These are phyloP conservation scores for Benitochromis conjunctus DNA, from an alignment of 2,113 vertebrate genomes.

Conservation along the genomic window DNA sequence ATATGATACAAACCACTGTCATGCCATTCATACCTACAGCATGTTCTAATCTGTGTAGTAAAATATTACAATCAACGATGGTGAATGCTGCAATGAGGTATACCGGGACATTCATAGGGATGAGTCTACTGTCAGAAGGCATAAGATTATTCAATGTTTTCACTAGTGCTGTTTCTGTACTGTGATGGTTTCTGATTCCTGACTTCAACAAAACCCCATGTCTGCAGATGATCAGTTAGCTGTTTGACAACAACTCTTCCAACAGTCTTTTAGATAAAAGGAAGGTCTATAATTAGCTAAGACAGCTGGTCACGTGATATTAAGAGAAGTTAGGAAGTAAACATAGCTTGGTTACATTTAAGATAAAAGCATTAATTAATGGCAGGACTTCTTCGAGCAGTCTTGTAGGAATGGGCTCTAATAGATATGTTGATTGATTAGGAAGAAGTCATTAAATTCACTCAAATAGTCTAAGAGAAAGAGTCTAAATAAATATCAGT, in stretches of 20 bases:
- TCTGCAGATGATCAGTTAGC: background rate
- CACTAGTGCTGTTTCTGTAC: background rate
- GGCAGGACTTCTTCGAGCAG: background rate
- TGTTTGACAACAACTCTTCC: background rate
- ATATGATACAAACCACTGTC: background rate
- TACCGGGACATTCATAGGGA: background rate
- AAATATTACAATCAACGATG: background rate
- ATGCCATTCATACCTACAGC: background rate
- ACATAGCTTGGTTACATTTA: background rate
- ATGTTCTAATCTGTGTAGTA: background rate
- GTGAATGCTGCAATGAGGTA: background rate
- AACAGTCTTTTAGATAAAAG: background rate
- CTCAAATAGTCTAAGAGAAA: background rate
- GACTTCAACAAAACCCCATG: background rate
- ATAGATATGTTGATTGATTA: background rate
- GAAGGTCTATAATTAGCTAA: background rate
- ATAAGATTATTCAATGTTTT: background rate
- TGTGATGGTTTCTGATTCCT: background rate
- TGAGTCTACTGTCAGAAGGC: background rate
- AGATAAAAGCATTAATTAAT: background rate
- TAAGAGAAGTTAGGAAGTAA: background rate
- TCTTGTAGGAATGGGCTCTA: background rate
- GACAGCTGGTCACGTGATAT: background rate
- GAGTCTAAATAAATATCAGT: background rate
- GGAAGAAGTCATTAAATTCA: background rate